Evolutionary conservation across 2,797 vertebrate species (phyloP).

Genomic region (Protonibea diacanthus): DNA sequence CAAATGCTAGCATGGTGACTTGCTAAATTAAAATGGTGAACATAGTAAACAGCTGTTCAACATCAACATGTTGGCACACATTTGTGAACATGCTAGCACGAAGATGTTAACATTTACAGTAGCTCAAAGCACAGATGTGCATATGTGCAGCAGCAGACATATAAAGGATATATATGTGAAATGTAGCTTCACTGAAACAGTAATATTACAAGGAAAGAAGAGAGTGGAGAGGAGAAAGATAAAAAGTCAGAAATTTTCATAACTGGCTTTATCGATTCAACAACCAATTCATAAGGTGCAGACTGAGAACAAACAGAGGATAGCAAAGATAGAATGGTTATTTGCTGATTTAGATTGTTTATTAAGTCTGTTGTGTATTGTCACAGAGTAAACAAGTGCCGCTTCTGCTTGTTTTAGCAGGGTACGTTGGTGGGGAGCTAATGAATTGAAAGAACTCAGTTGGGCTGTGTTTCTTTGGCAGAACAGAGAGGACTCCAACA

Average conservation of each 20-base stretch:
- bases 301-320: not conserved
- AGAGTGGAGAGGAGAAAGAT: not conserved
- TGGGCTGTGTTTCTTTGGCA: slow-evolving; percentile 48
- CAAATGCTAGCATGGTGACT: not conserved
- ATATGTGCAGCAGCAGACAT: not conserved
- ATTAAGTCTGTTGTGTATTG: slow-evolving; percentile 45
- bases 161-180: too few species aligned
- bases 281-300: slow-evolving; percentile 4
- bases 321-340: slow-evolving; percentile 7
- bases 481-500: slow-evolving; percentile 33
- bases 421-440: slow-evolving; percentile 49
- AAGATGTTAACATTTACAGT: not conserved
- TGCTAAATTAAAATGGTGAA: not conserved
- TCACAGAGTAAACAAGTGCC: slow-evolving; percentile 45
- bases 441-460: slow-evolving; percentile 70
- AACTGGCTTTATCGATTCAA: slow-evolving; percentile 1
- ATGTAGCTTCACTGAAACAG: not conserved
- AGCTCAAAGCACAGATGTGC: not conserved
- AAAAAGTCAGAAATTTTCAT: not conserved
- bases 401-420: slow-evolving; percentile 37
- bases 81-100: too few species aligned
- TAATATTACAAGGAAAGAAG: not conserved
- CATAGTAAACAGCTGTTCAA: not conserved
- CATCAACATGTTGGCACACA: not conserved
- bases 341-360: slow-evolving; percentile 44